These are phyloP conservation scores for Potamilus streckersoni DNA, from an alignment of 1,140 invertebrate genomes.

Conservation along the genomic window DNA sequence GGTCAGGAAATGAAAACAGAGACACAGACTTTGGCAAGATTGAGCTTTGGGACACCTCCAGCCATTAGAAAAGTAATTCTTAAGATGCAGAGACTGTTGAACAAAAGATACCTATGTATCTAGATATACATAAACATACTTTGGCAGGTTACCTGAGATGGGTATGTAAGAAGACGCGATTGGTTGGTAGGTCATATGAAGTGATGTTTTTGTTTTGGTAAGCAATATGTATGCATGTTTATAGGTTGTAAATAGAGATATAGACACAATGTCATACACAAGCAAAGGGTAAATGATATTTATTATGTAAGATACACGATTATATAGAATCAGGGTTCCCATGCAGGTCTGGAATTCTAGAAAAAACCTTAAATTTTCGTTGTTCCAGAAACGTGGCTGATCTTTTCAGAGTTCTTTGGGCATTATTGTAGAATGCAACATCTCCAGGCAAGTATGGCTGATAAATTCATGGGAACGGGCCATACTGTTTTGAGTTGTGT, in stretches of 20 bases:
- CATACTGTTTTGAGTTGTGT: too few species aligned
- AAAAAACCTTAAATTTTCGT: too few species aligned
- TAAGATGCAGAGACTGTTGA: background rate
- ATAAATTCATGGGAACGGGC: too few species aligned
- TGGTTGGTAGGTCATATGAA: background rate
- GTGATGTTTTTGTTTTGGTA: background rate
- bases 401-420: too few species aligned
- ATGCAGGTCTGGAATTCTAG: too few species aligned
- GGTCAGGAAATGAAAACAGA: slow-evolving; percentile 51
- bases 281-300: too few species aligned
- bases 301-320: too few species aligned
- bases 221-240: background rate
- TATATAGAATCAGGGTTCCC: too few species aligned
- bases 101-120: background rate
- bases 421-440: too few species aligned
- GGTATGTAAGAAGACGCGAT: background rate
- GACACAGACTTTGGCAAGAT: slow-evolving; percentile 69
- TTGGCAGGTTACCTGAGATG: background rate
- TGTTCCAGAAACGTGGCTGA: too few species aligned
- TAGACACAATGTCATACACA: background rate
- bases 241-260: background rate
- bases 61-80: slow-evolving; percentile 68
- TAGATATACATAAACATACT: background rate
- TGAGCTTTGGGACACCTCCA: slow-evolving; percentile 72
- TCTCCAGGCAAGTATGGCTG: too few species aligned